Evolutionary conservation across 37 sponge, comb jelly and placozoan species (phyloP).

Genomic region (Halisarca cf. caerulea): DNA sequence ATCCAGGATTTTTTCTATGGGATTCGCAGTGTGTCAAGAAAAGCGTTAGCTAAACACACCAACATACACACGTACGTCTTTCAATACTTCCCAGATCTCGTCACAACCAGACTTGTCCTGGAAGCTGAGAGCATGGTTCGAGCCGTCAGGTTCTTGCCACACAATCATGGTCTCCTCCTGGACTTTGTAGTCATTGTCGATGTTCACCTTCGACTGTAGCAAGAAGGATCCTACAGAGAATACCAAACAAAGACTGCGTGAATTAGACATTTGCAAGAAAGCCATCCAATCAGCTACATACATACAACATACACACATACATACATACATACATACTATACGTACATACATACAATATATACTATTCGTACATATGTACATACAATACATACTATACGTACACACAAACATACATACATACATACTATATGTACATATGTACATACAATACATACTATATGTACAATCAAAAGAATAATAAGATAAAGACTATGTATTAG

Average conservation of each 20-base stretch:
- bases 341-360: not conserved
- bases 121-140: conserved; percentile 94
- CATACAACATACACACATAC: not conserved
- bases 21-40: no score
- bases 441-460: no score
- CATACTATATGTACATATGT: no score
- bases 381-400: not conserved
- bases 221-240: conserved; percentile 73
- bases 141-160: conserved; percentile 87
- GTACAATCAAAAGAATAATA: no score
- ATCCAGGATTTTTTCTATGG: no score
- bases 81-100: conserved; percentile 73
- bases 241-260: not conserved
- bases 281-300: not conserved
- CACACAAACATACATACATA: not conserved
- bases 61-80: conserved; percentile 9
- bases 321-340: not conserved
- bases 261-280: no score
- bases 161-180: conserved; percentile 95
- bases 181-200: conserved; percentile 74
- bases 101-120: conserved; percentile 93
- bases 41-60: no score
- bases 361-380: no score
- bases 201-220: conserved; percentile 84
- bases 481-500: no score